Conservation (phyloP, 2,888 invertebrate species). For the Drosophila melanosoma region DNA sequence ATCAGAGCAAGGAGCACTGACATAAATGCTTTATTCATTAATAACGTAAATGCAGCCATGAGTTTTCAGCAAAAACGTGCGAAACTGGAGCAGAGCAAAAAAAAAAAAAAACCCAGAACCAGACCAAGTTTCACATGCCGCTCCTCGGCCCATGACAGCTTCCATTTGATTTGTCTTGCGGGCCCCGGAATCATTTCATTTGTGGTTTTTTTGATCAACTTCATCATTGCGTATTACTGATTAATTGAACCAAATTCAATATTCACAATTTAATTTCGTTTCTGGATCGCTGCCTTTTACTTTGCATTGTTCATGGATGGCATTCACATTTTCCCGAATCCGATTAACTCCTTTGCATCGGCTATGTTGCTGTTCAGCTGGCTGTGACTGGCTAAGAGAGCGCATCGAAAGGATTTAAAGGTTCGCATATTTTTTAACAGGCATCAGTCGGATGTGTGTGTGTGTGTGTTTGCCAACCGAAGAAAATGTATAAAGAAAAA, state of each 20-base stretch:
- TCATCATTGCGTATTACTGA: conserved; percentile 65
- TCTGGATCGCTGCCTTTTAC: conserved; percentile 27
- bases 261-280: conserved; percentile 70
- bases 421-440: conserved; percentile 36
- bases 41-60: conserved; percentile 58
- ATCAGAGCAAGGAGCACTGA: conserved; percentile 50
- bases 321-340: conserved; percentile 51
- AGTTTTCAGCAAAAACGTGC: conserved; percentile 30
- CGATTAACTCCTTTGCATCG: conserved; percentile 45
- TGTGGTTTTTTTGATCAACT: conserved; percentile 67
- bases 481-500: conserved; percentile 20
- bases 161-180: conserved; percentile 35
- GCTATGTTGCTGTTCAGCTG: conserved; percentile 23
- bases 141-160: not conserved
- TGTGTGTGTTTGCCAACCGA: conserved; percentile 38
- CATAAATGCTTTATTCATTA: conserved; percentile 65
- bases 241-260: conserved; percentile 74
- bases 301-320: conserved; percentile 48
- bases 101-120: not conserved
- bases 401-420: conserved; percentile 55
- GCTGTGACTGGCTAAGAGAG: conserved; percentile 29
- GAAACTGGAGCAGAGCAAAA: conserved; percentile 8
- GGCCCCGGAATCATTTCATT: conserved; percentile 38
- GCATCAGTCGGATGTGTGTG: conserved; percentile 48
- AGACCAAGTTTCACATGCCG: not conserved